phyloP scores from a whole-genome alignment of 2,113 vertebrate genomes.

The Carassius carassius region DNA sequence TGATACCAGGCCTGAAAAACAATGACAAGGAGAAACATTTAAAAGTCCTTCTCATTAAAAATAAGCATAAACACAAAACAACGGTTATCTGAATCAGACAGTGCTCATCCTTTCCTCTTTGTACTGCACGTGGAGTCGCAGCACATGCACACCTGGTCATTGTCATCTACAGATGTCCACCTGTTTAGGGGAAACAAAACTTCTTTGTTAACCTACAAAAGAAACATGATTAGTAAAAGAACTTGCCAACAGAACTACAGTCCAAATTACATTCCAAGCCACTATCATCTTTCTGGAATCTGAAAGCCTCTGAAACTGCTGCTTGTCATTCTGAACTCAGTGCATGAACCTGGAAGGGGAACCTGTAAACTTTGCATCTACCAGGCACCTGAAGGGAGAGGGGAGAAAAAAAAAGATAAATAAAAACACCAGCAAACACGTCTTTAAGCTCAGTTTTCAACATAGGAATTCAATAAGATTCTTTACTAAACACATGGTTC shows the following conservation, averaged over 20 bases:
- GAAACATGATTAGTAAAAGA: background rate
- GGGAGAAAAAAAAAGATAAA: too few species aligned
- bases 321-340: constrained; percentile 16
- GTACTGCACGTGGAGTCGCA: constrained; percentile 44
- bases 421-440: too few species aligned
- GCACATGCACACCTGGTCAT: constrained; percentile 42
- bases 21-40: too few species aligned
- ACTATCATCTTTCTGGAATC: constrained; percentile 27
- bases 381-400: constrained; percentile 21
- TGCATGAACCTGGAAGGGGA: constrained; percentile 43
- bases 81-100: background rate
- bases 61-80: too few species aligned
- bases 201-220: constrained; percentile 19
- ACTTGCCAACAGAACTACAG: background rate
- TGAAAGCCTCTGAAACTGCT: constrained; percentile 48
- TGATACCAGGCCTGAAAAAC: too few species aligned
- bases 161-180: constrained; percentile 38
- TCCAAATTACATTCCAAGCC: constrained; percentile 25
- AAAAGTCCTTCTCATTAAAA: too few species aligned
- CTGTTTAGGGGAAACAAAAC: too few species aligned
- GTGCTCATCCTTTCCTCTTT: background rate
- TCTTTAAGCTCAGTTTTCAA: too few species aligned
- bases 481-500: constrained; percentile 30
- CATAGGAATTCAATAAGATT: background rate
- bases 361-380: constrained; percentile 32